phyloP scores from a whole-genome alignment of 2,888 invertebrate genomes.

The Scaptodrosophila latifasciaeformis region DNA sequence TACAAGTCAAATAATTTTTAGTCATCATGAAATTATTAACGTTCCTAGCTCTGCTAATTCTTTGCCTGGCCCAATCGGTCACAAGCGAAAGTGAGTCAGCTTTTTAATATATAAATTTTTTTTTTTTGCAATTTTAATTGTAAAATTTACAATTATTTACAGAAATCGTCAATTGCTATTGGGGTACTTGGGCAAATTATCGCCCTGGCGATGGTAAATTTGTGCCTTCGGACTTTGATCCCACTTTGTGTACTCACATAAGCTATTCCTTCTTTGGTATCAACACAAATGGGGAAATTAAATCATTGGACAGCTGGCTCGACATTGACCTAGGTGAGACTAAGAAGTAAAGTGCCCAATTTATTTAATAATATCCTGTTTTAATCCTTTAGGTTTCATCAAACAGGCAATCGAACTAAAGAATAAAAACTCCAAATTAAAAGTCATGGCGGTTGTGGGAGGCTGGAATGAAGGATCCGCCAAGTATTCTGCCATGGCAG shows the following conservation, averaged over 20 bases:
- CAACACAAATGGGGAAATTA: conserved; percentile 37
- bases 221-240: conserved; percentile 46
- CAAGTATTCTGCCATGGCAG: conserved; percentile 89
- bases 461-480: conserved; percentile 96
- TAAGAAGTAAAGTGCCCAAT: neutral
- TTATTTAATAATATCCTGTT: too few relatives aligned
- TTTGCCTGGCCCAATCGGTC: conserved; percentile 32
- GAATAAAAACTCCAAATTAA: conserved; percentile 70
- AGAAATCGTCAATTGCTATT: conserved; percentile 63
- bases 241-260: conserved; percentile 58
- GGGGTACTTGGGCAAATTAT: conserved; percentile 64
- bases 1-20: neutral
- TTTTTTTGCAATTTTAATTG: too few relatives aligned
- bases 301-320: conserved; percentile 52
- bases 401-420: conserved; percentile 50
- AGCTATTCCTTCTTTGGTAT: conserved; percentile 66
- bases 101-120: neutral
- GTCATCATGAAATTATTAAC: conserved; percentile 39
- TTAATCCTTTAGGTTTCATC: conserved; percentile 37
- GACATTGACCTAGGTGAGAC: conserved; percentile 55
- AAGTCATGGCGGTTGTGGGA: conserved; percentile 89
- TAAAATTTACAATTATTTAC: conserved; percentile 1
- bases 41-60: conserved; percentile 29
- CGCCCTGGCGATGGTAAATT: conserved; percentile 60
- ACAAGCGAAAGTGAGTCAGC: conserved; percentile 38